Base-by-base conservation (phyloP, 2,113 vertebrate species). In the Carassius carassius region DNA sequence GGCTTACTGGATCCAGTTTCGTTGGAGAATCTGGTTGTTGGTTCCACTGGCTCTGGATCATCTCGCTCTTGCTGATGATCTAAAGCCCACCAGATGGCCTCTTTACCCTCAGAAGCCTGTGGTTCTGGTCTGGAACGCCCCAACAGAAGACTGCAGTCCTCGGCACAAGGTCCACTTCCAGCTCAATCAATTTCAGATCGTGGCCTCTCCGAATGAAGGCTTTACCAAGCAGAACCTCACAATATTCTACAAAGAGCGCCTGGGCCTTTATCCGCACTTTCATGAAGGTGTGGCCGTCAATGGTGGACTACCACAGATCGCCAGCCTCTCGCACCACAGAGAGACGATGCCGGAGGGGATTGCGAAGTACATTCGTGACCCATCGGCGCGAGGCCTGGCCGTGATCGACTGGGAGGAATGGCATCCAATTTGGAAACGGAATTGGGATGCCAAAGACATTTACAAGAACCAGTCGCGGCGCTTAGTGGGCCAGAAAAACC, bases 401-500 rank as follows among this genome's bases (percentile, higher is more conserved):
- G 92, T 99, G 81, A 99, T 99, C 0, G 98, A 98, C 94, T 99
- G 98, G 98, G 97, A 99, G 85, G 96, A 99, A 69, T 99, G 98
- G 98, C 93, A 96, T 6, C 98, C 98, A 0, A 94, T 97, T 23
- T 99, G 98, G 98, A 94, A 97, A 75, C 95, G 98, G 5, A 99
- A 99, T 93, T 99, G 97, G 98, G 94, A 96, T 11, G 87, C 86
- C 65, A 99, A 99, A 91, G 92, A 95, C 25, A 83, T 99, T 29
- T 99, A 99, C 91, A 96, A 96, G 54, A 92, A 78, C 17, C 90
- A 79, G 0, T 99, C 98, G 0, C 91, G 89, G 17, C 88, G 92
- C 1, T 83, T 97, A 70, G 96, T 98, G 83, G 49, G 58, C 35
- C 89, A 77, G 81, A 95, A 92, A 49, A 95, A 96, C 85, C 95